A percentile compares a stretch with the other conserved stretches of the same genome.
phyloP scores from a whole-genome alignment of 2,888 invertebrate species.

The Thyatira batis region DNA sequence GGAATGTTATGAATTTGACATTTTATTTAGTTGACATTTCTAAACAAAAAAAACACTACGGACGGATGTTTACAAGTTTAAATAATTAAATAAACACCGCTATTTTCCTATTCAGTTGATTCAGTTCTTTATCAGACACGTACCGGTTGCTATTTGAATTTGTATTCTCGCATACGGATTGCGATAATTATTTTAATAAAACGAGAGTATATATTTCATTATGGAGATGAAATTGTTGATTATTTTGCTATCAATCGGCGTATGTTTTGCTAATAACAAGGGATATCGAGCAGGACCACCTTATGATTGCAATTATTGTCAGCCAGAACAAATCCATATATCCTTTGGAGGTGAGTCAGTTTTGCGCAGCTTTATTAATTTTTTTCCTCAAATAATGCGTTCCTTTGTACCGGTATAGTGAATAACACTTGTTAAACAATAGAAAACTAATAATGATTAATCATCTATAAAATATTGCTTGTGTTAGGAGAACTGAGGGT shows the following conservation, averaged over 20 bases:
- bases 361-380: not conserved
- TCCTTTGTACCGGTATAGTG: not conserved
- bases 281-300: not conserved
- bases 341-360: constrained; percentile 13
- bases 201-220: too few relatives aligned
- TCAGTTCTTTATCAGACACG: not conserved
- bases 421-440: not conserved
- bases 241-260: not conserved
- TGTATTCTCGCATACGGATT: not conserved
- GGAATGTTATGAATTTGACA: not conserved
- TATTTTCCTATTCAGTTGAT: not conserved
- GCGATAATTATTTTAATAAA: not conserved
- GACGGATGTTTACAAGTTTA: not conserved
- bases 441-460: too few relatives aligned
- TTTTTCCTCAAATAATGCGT: not conserved
- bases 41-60: not conserved
- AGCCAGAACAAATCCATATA: constrained; percentile 87
- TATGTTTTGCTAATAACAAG: not conserved
- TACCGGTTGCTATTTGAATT: not conserved
- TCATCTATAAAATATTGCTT: too few relatives aligned
- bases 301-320: constrained; percentile 53
- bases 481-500: too few relatives aligned
- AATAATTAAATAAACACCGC: not conserved
- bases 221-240: not conserved
- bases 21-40: not conserved